phyloP scores from a whole-genome alignment of 2,888 invertebrate species.

The Vannuccia rotundouncinata region DNA sequence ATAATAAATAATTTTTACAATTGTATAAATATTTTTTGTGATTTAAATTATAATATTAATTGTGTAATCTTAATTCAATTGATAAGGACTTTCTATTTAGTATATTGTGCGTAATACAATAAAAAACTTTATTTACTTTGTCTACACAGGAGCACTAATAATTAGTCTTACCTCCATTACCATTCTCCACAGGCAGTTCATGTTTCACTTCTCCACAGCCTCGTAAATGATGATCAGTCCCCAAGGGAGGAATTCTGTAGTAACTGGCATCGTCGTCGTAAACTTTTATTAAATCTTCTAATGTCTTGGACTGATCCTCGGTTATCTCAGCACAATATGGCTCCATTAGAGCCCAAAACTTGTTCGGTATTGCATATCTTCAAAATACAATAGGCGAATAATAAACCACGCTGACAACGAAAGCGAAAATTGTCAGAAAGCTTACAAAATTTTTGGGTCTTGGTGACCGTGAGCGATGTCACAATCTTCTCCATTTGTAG shows the following conservation, averaged over 20 bases:
- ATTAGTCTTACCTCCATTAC: neutral
- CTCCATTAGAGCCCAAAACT: conserved; percentile 89
- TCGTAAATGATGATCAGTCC: neutral
- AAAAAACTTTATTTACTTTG: no score
- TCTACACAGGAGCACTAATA: no score
- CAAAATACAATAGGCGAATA: no score
- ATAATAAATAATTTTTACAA: no score
- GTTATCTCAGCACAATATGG: conserved; percentile 82
- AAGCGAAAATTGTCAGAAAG: no score
- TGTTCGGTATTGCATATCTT: conserved; percentile 77
- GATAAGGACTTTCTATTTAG: no score
- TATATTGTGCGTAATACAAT: no score
- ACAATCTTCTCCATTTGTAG: neutral
- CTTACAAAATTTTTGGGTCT: neutral
- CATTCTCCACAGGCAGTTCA: neutral
- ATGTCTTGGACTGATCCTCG: conserved; percentile 66
- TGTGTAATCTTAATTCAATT: no score
- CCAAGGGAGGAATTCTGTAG: conserved; percentile 20
- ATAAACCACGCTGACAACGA: no score
- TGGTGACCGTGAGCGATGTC: neutral
- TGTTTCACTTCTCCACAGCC: conserved; percentile 27
- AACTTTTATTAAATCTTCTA: conserved; percentile 65
- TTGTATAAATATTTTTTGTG: no score
- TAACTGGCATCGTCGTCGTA: conserved; percentile 47
- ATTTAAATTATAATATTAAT: no score